Evolutionary conservation across 2,888 invertebrate genomes (phyloP), one percentile per base, ranked within the genome.

Genomic region (Boloria selene): DNA sequence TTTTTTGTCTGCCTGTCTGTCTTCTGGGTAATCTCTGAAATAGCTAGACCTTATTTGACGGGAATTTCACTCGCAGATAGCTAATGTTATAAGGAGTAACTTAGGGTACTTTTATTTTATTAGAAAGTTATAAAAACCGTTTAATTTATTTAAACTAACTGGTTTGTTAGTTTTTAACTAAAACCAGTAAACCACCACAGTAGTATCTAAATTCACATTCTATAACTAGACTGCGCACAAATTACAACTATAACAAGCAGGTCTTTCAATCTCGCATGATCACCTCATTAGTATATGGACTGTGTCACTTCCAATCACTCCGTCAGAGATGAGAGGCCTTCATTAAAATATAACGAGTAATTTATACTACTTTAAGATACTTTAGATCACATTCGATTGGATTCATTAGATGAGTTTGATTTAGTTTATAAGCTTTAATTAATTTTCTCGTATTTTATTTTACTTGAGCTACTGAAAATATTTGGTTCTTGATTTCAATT

Each of bases 221-320:
- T 58, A 2, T 73, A 76, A 72, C 38, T 45, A 18, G 73, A 79
- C 4, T 69, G n/a, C 45, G 26, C 13, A 45, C 26, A 67, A 75
- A 71, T 74, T 62, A 72, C 68, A 68, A 68, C 70, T 68, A 74
- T 62, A 76, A 71, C 76, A 67, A 62, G 53, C 64, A 64, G 62
- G 72, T 71, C 74, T 74, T 74, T 75, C 80, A 81, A 69, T 71
- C 76, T 71, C 73, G 78, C 75, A 77, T 79, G 78, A 76, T 74
- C 74, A 74, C 74, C 75, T 89, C 88, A 84, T 88, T 88, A 88
- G 83, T 76, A 76, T 79, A 76, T 82, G 75, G 79, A 59, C 62
- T 69, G 78, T 76, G 70, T 75, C 75, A 75, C 73, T 73, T 73
- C 70, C 72, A 70, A 72, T 74, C 74, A 71, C 69, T 65, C 61